Evolutionary conservation across 2,113 vertebrate genomes (phyloP).

Genomic region (Hemicordylus capensis): DNA sequence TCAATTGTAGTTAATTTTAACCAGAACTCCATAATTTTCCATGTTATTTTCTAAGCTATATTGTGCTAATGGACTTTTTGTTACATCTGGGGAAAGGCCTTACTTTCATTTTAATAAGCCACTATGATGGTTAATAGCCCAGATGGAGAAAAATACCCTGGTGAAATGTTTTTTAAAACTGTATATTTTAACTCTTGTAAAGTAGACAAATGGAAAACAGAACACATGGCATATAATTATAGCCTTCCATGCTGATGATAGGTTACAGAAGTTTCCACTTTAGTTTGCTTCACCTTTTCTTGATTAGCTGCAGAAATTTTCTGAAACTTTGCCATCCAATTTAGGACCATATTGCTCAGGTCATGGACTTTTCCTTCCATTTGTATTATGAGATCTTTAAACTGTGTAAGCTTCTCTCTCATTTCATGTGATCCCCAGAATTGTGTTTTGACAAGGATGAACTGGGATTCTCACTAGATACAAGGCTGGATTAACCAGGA

Average conservation of each 20-base stretch:
- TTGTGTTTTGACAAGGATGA: conserved; percentile 22
- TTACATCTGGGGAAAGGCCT: conserved; percentile 37
- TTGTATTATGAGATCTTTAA: neutral
- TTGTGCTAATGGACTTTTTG: neutral
- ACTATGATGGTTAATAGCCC: conserved; percentile 46
- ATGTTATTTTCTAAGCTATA: conserved; percentile 23
- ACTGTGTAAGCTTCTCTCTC: neutral
- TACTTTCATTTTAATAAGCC: conserved; percentile 51
- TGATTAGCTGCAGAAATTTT: conserved; percentile 35
- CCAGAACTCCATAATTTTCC: conserved; percentile 43
- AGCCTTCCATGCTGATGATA: conserved; percentile 51
- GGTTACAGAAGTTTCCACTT: conserved; percentile 34
- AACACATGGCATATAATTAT: conserved; percentile 54
- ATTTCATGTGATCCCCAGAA: conserved; percentile 15
- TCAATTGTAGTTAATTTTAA: conserved; percentile 38
- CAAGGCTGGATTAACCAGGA: neutral
- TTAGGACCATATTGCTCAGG: neutral
- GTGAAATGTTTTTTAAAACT: conserved; percentile 20
- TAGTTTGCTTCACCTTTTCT: conserved; percentile 38
- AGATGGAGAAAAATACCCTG: conserved; percentile 48
- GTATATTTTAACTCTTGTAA: conserved; percentile 47
- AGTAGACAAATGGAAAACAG: conserved; percentile 51
- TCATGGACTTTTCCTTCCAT: conserved; percentile 11
- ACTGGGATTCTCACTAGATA: neutral
- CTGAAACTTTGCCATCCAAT: conserved; percentile 22